These are phyloP conservation scores for Dissostichus mawsoni DNA, from an alignment of 2,113 vertebrate genomes.

Conservation along the genomic window DNA sequence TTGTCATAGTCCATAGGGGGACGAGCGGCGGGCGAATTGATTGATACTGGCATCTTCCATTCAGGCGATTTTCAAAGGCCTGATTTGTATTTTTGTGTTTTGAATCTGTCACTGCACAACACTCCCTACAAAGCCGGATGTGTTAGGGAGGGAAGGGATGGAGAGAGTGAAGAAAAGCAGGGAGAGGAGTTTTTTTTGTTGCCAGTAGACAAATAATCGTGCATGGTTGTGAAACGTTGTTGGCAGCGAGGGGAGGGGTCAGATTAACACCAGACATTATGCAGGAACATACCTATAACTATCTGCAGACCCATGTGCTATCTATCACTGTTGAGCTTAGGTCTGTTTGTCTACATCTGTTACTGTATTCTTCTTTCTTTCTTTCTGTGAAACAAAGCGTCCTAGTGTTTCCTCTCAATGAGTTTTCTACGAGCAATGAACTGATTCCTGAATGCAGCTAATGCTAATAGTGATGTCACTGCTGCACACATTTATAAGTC, in stretches of 20 bases:
- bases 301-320: slow-evolving; percentile 74
- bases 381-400: background rate
- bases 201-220: slow-evolving; percentile 44
- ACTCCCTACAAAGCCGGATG: slow-evolving; percentile 10
- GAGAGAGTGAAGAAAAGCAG: slow-evolving; percentile 73
- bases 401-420: background rate
- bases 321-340: background rate
- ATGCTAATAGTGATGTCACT: slow-evolving; percentile 1
- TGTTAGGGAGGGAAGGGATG: slow-evolving; percentile 37
- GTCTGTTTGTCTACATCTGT: slow-evolving; percentile 30
- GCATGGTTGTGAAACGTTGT: slow-evolving; percentile 83
- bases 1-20: slow-evolving; percentile 57
- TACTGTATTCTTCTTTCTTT: background rate
- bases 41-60: slow-evolving; percentile 53
- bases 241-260: slow-evolving; percentile 84
- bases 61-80: slow-evolving; percentile 46
- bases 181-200: slow-evolving; percentile 7
- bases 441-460: background rate
- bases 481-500: background rate
- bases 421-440: background rate
- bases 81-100: slow-evolving; percentile 52
- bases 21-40: slow-evolving; percentile 45
- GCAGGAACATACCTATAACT: slow-evolving; percentile 88
- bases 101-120: slow-evolving; percentile 40
- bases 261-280: slow-evolving; percentile 86